Evolutionary conservation across 2,797 vertebrate genomes (phyloP).

Genomic region (Urocyon cinereoargenteus): DNA sequence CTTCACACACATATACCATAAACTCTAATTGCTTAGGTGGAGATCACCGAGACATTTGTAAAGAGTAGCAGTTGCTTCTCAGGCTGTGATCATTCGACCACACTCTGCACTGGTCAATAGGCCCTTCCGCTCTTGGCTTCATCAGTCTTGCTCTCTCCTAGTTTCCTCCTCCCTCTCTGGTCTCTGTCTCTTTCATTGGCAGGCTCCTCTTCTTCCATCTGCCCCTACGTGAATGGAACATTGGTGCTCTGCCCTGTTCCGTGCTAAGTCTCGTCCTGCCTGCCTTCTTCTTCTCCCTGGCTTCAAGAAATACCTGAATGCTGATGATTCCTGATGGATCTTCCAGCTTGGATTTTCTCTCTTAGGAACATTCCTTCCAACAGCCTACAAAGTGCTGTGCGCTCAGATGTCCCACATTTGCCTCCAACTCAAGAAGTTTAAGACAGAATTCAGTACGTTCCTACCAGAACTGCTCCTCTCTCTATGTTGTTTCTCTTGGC

Average conservation of each 20-base stretch:
- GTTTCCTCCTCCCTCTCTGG: background rate
- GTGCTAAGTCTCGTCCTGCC: background rate
- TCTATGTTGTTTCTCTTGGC: background rate
- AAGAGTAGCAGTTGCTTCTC: background rate
- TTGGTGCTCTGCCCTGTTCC: background rate
- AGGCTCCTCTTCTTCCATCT: too few species aligned
- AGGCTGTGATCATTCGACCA: background rate
- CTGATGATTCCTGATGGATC: background rate
- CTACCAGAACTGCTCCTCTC: background rate
- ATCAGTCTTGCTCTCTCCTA: background rate
- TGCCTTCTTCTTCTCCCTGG: background rate
- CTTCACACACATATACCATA: fast-evolving
- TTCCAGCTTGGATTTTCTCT: background rate
- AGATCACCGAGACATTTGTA: background rate
- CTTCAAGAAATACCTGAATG: background rate
- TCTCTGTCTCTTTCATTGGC: background rate
- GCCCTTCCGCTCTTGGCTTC: background rate
- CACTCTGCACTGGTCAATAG: fast-evolving
- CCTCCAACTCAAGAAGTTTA: background rate
- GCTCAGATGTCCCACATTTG: background rate
- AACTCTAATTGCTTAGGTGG: too few species aligned
- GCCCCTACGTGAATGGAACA: background rate
- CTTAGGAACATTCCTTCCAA: background rate
- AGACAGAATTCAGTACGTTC: background rate
- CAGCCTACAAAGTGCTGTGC: fast-evolving